Conservation (phyloP, 2,113 vertebrate species). For the Lampris incognitus region DNA sequence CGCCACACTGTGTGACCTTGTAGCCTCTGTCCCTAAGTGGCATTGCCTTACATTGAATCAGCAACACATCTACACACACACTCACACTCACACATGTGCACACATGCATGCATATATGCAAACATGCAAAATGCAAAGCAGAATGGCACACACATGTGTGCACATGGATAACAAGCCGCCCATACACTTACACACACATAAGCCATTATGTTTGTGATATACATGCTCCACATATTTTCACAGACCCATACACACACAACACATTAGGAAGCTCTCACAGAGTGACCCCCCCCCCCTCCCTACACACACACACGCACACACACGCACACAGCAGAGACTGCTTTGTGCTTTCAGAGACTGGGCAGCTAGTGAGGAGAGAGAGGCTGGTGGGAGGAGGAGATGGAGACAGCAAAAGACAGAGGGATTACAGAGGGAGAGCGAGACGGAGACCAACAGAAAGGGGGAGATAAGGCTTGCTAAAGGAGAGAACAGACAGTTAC, state of each 20-base stretch:
- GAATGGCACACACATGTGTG: too few relatives aligned
- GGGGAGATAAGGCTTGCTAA: conserved; percentile 24
- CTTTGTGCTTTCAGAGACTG: conserved; percentile 78
- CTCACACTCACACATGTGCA: background rate
- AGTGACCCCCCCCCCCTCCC: conserved; percentile 53
- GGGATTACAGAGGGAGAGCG: conserved; percentile 50
- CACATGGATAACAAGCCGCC: too few relatives aligned
- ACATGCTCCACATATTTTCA: conserved; percentile 73
- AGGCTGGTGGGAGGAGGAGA: conserved; percentile 62
- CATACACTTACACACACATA: conserved; percentile 24
- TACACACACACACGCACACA: conserved; percentile 61
- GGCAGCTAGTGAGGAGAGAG: conserved; percentile 61
- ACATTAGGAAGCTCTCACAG: conserved; percentile 49
- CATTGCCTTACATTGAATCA: conserved; percentile 73
- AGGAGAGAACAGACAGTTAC: conserved; percentile 36
- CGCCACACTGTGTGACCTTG: conserved; percentile 64
- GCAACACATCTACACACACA: conserved; percentile 49
- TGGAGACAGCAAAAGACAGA: conserved; percentile 59
- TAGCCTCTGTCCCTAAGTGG: conserved; percentile 41
- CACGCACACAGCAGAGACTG: conserved; percentile 72
- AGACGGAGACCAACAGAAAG: conserved; percentile 46
- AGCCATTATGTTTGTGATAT: conserved; percentile 61
- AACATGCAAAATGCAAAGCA: too few relatives aligned
- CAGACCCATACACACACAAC: conserved; percentile 39
- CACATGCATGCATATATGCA: too few relatives aligned